These are phyloP conservation scores for Antigone vipio DNA, from an alignment of 2,113 vertebrate species.

Conservation along the genomic window DNA sequence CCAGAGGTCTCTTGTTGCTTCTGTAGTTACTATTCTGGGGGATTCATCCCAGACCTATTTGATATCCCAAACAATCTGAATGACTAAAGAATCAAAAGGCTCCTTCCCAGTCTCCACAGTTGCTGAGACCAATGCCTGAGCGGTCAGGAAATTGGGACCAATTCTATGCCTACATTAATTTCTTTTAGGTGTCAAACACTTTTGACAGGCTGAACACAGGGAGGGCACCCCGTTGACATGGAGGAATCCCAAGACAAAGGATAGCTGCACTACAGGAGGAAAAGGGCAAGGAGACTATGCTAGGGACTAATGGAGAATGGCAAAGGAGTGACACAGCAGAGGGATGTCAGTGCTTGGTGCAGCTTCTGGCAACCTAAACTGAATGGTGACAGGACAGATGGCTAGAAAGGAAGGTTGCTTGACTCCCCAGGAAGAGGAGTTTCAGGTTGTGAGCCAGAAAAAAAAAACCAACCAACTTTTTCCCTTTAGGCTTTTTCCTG, in stretches of 20 bases:
- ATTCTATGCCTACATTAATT: fast-evolving
- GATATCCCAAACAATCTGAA: no score
- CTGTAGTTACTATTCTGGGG: no score
- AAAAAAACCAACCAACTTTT: neutral
- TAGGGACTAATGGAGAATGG: fast-evolving
- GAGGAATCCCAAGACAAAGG: neutral
- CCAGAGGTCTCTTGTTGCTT: neutral
- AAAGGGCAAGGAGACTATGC: neutral
- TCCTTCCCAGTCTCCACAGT: neutral
- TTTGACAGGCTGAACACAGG: neutral
- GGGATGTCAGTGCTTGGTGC: neutral
- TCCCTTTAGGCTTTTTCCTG: neutral
- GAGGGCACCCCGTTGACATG: fast-evolving
- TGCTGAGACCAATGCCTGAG: neutral
- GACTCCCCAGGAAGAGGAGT: neutral
- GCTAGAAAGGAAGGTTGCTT: neutral
- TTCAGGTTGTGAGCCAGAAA: neutral
- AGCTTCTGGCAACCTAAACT: neutral
- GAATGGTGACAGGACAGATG: fast-evolving
- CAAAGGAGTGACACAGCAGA: neutral
- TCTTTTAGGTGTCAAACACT: neutral
- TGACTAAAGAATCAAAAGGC: neutral
- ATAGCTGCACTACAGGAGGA: neutral
- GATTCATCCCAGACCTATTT: neutral
- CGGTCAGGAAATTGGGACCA: neutral